These are phyloP conservation scores for Galemys pyrenaicus DNA, from an alignment of 2,113 vertebrate genomes.

Conservation along the genomic window DNA sequence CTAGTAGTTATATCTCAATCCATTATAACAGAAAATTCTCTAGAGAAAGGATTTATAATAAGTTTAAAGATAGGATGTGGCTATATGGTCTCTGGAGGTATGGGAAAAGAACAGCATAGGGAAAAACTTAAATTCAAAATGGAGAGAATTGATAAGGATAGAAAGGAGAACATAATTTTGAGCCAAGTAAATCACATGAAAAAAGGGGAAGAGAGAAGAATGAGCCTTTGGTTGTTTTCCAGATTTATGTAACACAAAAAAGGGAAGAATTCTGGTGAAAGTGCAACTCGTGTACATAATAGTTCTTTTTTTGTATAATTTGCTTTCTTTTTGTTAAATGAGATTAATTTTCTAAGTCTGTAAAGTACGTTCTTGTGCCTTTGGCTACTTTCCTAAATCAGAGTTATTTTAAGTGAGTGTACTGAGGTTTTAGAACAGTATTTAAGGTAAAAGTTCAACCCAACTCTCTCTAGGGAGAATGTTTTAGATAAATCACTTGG, in stretches of 20 bases:
- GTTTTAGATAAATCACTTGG: constrained; percentile 80
- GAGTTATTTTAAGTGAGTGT: constrained; percentile 77
- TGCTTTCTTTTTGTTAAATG: constrained; percentile 58
- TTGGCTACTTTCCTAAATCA: constrained; percentile 71
- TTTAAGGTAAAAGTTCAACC: constrained; percentile 85
- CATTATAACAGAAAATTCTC: constrained; percentile 47
- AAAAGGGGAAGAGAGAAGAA: neutral
- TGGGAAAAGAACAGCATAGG: neutral
- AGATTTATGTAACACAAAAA: neutral
- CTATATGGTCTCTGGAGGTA: neutral
- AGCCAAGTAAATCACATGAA: constrained; percentile 19
- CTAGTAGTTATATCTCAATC: neutral
- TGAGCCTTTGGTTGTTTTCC: neutral
- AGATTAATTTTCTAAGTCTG: constrained; percentile 64
- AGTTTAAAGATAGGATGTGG: constrained; percentile 16
- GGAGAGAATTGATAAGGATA: neutral
- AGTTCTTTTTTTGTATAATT: constrained; percentile 36
- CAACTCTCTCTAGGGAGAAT: constrained; percentile 77
- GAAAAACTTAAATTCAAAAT: constrained; percentile 46
- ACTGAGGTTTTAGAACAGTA: constrained; percentile 68
- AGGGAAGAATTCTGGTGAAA: constrained; percentile 6
- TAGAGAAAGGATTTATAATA: constrained; percentile 10
- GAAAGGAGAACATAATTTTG: neutral
- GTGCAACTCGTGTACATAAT: neutral
- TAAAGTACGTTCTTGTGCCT: constrained; percentile 60